These are phyloP conservation scores for Oxyura jamaicensis DNA, from an alignment of 2,113 vertebrate species.

Conservation along the genomic window DNA sequence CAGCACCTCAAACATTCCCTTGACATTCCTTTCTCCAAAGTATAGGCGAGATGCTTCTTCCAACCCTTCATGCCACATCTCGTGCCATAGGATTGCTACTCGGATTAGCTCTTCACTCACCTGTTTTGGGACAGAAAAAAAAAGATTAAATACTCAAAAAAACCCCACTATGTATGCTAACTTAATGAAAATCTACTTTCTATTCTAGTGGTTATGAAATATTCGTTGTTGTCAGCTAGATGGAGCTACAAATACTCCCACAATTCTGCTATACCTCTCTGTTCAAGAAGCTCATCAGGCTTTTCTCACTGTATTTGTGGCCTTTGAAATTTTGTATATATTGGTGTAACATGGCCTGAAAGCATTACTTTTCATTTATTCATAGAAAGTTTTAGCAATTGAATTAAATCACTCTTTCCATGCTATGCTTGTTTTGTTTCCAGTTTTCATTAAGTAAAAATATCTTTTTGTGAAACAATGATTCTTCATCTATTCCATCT, in stretches of 20 bases:
- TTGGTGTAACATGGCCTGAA: not conserved
- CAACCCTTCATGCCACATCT: conserved; percentile 99
- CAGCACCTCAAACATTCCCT: conserved; percentile 98
- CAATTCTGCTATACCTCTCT: not conserved
- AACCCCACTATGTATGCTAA: not conserved
- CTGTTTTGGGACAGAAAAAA: conserved; percentile 66
- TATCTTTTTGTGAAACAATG: not conserved
- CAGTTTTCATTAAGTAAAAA: not conserved
- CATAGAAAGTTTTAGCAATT: not conserved
- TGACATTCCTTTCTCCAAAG: conserved; percentile 97
- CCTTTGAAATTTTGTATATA: not conserved
- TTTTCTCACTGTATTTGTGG: not conserved
- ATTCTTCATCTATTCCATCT: not conserved
- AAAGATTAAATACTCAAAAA: rapidly evolving
- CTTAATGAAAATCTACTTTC: not conserved
- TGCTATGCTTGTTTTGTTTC: not conserved
- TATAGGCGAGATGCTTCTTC: conserved; percentile 97
- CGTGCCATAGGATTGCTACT: conserved; percentile 98
- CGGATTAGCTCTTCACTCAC: conserved; percentile 98
- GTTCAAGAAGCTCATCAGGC: not conserved
- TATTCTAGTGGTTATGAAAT: not conserved
- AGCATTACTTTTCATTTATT: not conserved
- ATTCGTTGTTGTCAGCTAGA: not conserved
- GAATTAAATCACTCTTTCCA: not conserved
- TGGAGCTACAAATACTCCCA: not conserved